Conservation (phyloP, 2,888 invertebrate genomes). For the Synanthedon myopaeformis region DNA sequence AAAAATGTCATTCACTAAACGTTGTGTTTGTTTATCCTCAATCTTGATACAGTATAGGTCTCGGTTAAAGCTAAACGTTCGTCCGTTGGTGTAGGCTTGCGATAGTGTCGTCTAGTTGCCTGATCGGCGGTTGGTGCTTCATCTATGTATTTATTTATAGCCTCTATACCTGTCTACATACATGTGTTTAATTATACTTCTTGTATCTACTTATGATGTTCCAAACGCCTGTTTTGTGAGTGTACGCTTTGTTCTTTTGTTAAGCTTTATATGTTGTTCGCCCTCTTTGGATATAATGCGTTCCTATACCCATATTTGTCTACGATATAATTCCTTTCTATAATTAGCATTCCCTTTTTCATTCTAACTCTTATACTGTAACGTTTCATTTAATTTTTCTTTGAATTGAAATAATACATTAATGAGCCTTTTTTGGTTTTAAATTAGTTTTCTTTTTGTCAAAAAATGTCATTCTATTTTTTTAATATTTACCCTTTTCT, state of each 20-base stretch:
- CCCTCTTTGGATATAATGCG: constrained; percentile 3
- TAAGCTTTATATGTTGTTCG: constrained; percentile 5
- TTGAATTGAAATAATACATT: too few relatives aligned
- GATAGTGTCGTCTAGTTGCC: constrained; percentile 31
- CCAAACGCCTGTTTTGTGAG: constrained; percentile 47
- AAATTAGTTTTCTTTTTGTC: too few relatives aligned
- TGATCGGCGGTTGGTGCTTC: constrained; percentile 66
- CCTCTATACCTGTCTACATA: constrained; percentile 37
- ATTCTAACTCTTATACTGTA: background rate
- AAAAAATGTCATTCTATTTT: too few relatives aligned
- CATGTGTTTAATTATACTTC: constrained; percentile 45
- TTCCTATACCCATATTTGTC: background rate
- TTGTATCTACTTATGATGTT: constrained; percentile 34
- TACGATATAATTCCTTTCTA: too few relatives aligned
- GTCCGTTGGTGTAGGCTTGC: constrained; percentile 51
- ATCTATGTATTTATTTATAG: constrained; percentile 52
- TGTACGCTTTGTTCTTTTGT: constrained; percentile 32
- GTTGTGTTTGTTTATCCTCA: background rate
- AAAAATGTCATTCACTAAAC: background rate
- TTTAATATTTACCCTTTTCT: too few relatives aligned
- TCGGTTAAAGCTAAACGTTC: constrained; percentile 17
- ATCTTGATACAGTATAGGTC: constrained; percentile 14
- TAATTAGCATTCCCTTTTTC: background rate
- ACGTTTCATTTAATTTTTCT: background rate
- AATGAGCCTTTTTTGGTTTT: too few relatives aligned